Base-by-base conservation (phyloP, 2,113 vertebrate genomes). In the Hemiprocne comata region DNA sequence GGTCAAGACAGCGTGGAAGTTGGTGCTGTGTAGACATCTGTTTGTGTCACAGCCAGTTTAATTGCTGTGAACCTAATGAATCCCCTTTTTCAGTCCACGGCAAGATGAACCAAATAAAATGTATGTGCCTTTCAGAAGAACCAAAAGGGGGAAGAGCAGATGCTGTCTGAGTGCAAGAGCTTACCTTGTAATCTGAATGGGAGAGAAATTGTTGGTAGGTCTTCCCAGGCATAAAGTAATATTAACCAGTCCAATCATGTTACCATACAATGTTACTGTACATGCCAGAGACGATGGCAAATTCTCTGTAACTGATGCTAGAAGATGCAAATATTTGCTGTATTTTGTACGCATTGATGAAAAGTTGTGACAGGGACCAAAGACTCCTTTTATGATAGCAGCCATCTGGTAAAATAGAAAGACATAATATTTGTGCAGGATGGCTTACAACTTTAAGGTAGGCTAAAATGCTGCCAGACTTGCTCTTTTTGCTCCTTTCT, bases 301-400 rank as follows among this genome's bases (percentile, higher is more conserved):
- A 90, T 78, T 72, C 71, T 84, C 89, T 88, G 58, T 65, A 94
- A 94, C 55, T 93, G 84, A 84, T 94, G 91, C 86, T 90, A 89
- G 86, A 94, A 95, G 94, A 93, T 90, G 90, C 67, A 90, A 94
- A 90, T 87, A 90, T 88, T 96, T 88, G 54, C 92, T 94, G n/a
- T 86, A 79, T 91, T 93, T 95, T 93, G 75, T 86, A 94, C 92
- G 83, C 88, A 90, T 92, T 66, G 72, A 93, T 94, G 94, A 94
- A 87, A 88, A 90, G 75, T 83, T 92, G 72, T 95, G 90, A 96
- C 90, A 88, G 75, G 67, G 94, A 86, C 88, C 72, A 90, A 94
- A 93, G 88, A 70, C 82, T 94, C 28, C 40, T 86, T 94, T 94
- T 83, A 80, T 85, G 69, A 88, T 80, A 86, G 72, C 88, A 86